Base-by-base conservation (phyloP, 1,140 invertebrate genomes). In the Aphelinus certus region DNA sequence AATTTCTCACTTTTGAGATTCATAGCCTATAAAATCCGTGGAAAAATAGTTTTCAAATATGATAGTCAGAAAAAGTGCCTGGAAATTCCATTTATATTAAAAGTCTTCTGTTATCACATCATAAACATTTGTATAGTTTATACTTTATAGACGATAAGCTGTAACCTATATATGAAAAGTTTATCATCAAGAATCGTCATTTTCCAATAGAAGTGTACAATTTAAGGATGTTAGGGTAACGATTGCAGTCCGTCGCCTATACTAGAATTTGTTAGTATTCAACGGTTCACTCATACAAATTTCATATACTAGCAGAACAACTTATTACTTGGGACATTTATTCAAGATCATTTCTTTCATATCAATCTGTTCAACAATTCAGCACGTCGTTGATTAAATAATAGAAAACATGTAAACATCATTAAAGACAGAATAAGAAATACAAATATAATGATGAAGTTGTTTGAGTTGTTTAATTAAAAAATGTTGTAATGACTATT, bases 261-360 rank as follows among this genome's bases (percentile, higher is more conserved):
- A 45, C 7, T 68, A 46, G 26, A 57, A 53, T 68, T 10, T 68
- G 42, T 26, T 68, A 68, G 42, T 7, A 74, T 0, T 7, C 26
- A 61, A 10, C 2, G 7, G 1, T 51, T 45, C 7, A 51, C 43
- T 69, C 42, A 51, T 69, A 53, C 55, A 74, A 75, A 58, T 57
- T 63, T 69, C 47, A 64, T 64, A 9, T 10, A 51, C 67, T 10
- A 5, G n/a, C 9, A 9, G 46, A 10, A 62, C 60, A 62, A 42
- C 7, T 62, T 62, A 26, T 26, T 26, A 26, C 26, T 26, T 26
- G 26, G 26, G 26, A 26, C 26, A 26, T 26, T 26, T 26, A 26
- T 26, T 26, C 26, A 26, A 26, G 26, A 26, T 26, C 26, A 26
- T 26, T 26, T 26, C 26, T 26, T 60, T 60, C 43, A 43, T 60